Conservation (phyloP, 2,888 invertebrate species). For the Dinocampus coccinellae region DNA sequence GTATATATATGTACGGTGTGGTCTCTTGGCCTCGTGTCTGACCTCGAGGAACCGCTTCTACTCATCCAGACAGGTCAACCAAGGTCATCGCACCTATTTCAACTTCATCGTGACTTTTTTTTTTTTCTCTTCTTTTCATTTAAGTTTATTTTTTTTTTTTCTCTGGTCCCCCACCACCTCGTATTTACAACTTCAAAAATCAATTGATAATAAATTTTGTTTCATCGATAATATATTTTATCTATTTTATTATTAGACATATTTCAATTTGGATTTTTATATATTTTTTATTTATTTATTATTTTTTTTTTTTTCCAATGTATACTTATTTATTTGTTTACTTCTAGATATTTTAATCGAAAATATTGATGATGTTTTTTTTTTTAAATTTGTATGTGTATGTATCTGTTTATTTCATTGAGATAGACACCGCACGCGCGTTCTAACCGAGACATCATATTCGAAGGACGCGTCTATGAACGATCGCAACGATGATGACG, state of each 20-base stretch:
- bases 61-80: conserved; percentile 33
- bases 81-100: conserved; percentile 36
- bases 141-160: conserved; percentile 32
- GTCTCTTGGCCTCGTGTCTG: conserved; percentile 34
- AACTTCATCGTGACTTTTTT: conserved; percentile 33
- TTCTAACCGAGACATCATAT: conserved; percentile 1
- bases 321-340: background rate
- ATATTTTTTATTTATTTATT: background rate
- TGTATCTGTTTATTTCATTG: background rate
- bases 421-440: background rate
- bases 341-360: too few relatives aligned
- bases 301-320: background rate
- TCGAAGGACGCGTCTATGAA: conserved; percentile 27
- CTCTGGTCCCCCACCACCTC: conserved; percentile 1
- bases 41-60: conserved; percentile 32
- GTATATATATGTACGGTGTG: conserved; percentile 14
- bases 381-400: background rate
- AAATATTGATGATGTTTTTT: background rate
- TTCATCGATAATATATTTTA: background rate
- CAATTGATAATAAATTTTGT: background rate
- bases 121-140: conserved; percentile 16
- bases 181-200: conserved; percentile 10
- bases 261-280: background rate
- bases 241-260: background rate
- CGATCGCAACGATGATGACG: conserved; percentile 36